Evolutionary conservation across 2,888 invertebrate species (phyloP), one percentile per base, ranked within the genome.

Genomic region (Omphaloscelis lunosa): DNA sequence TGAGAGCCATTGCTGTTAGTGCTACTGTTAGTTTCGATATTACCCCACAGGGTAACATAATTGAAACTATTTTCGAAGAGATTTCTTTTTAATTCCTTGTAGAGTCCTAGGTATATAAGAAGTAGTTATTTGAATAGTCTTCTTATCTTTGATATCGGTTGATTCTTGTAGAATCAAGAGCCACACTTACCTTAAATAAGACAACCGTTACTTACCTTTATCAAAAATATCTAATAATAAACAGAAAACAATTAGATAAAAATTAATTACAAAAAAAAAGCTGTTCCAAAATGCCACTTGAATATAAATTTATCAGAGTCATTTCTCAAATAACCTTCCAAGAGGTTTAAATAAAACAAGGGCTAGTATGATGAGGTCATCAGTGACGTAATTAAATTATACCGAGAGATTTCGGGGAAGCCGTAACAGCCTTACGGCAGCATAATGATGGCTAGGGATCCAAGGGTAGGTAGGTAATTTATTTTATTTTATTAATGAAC

Each of bases 371-470:
- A 94, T 93, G 93, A 93, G 92, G 93, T 93, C 94, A 94, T 93
- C 92, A 93, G 87, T 89, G 89, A 89, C 87, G 91, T 94, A 92
- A 93, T 95, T 94, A 93, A 95, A 94, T 95, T 93, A 94, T 91
- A 90, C 86, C 89, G 90, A 89, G 89, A 90, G 89, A 89, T 91
- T 92, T 90, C 48, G 86, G 81, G 75, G 76, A 71, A 77, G 72
- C 72, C 67, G 53, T 77, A 67, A 84, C 56, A 56, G 77, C 62
- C 66, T 68, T 74, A 75, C 45, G 75, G 68, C 9, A n/a, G 34
- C 58, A 51, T 83, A 87, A 86, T 83, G 80, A 85, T 80, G 67
- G 80, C 34, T 48, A n/a, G 86, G 73, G 83, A 75, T 72, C 58
- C 39, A n/a, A 72, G 72, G 63, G 66, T 34, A 68, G 63, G 66